Conservation (phyloP, 2,113 vertebrate genomes). For the Rhineura floridana region DNA sequence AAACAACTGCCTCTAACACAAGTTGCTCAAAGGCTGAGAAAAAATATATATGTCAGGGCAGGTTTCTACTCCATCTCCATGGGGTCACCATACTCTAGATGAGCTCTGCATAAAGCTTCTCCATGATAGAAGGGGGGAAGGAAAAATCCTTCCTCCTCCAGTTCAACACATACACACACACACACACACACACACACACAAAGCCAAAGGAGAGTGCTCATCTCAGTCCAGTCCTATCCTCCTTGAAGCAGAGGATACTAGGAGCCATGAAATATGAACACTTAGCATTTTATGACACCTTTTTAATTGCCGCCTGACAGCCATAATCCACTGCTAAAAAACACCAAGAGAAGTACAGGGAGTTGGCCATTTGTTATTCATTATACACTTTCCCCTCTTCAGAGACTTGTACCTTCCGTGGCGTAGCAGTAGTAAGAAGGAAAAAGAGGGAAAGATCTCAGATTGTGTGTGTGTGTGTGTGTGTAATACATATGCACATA, state of each 20-base stretch:
- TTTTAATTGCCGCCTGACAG: constrained; percentile 69
- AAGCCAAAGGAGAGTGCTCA: not conserved
- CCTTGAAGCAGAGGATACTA: not conserved
- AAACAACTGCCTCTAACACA: not conserved
- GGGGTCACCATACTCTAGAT: not conserved
- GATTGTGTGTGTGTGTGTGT: not conserved
- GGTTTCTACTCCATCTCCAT: not conserved
- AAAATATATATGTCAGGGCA: not conserved
- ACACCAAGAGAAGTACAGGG: constrained; percentile 50
- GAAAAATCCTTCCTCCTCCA: not conserved
- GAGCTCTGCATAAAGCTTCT: not conserved
- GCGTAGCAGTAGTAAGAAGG: not conserved
- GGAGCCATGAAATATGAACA: constrained; percentile 55
- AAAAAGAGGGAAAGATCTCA: not conserved
- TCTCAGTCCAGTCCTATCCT: constrained; percentile 23
- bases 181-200: no score
- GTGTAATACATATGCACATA: not conserved
- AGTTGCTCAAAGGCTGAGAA: not conserved
- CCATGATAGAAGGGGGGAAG: not conserved
- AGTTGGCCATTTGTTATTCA: constrained; percentile 57
- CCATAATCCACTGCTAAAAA: constrained; percentile 60
- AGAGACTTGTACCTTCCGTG: not conserved
- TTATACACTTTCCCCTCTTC: constrained; percentile 3
- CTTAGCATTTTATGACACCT: constrained; percentile 66
- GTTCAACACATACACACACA: not conserved